These are phyloP conservation scores for Poeciliopsis gracilis DNA, from an alignment of 2,797 vertebrate genomes.

Conservation along the genomic window DNA sequence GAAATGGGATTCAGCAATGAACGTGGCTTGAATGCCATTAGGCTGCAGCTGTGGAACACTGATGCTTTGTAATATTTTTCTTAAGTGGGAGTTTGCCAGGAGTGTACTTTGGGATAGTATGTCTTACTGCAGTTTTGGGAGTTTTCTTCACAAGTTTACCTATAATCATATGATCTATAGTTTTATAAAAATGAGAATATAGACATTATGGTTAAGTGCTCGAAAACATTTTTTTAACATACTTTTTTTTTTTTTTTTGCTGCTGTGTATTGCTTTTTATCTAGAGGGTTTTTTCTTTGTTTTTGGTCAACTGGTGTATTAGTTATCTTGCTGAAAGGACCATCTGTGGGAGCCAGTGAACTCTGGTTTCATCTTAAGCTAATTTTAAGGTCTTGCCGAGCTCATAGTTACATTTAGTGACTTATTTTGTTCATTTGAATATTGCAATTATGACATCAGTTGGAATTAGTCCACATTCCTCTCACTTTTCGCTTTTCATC, in stretches of 20 bases:
- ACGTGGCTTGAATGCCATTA: background rate
- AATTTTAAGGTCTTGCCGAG: background rate
- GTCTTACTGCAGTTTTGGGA: background rate
- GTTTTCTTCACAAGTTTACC: background rate
- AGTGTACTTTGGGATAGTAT: background rate
- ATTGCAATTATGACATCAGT: background rate
- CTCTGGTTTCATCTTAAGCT: background rate
- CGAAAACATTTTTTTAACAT: background rate
- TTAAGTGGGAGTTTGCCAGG: background rate
- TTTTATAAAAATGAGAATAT: background rate
- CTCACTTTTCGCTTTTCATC: background rate
- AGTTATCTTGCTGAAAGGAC: background rate
- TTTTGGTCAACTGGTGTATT: background rate
- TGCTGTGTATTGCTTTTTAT: background rate
- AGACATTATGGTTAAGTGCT: background rate
- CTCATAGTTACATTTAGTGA: background rate
- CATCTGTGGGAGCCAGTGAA: background rate
- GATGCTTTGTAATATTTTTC: background rate
- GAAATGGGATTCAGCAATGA: background rate
- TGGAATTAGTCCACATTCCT: background rate
- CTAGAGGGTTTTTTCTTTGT: background rate
- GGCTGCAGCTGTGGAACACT: slow-evolving; percentile 4
- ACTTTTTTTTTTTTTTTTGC: background rate
- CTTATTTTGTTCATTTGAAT: background rate
- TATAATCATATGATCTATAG: background rate